Evolutionary conservation across 2,113 vertebrate species (phyloP).

Genomic region (Gyps fulvus): DNA sequence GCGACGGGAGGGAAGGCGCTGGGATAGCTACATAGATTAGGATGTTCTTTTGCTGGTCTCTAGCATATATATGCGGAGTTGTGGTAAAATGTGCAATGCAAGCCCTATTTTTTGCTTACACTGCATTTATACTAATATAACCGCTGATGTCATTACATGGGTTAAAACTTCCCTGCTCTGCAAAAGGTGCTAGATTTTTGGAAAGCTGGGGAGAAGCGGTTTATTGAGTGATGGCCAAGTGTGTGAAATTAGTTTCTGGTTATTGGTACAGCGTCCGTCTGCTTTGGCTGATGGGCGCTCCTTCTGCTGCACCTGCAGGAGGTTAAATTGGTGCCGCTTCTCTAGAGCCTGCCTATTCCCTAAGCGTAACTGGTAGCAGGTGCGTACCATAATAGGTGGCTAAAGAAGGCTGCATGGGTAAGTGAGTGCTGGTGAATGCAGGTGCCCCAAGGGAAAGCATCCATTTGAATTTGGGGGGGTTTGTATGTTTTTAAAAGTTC

Average conservation of each 20-base stretch:
- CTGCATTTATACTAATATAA: neutral
- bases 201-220: neutral
- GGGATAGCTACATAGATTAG: neutral
- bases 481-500: neutral
- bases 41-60: neutral
- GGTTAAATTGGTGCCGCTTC: neutral
- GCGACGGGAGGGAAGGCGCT: fast-evolving
- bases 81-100: neutral
- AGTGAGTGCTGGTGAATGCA: neutral
- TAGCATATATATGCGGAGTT: fast-evolving
- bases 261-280: neutral
- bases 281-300: neutral
- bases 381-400: fast-evolving
- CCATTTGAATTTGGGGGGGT: neutral
- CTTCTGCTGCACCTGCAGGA: neutral
- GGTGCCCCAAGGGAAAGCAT: neutral
- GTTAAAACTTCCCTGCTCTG: neutral
- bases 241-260: neutral
- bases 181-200: neutral
- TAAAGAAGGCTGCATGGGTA: neutral
- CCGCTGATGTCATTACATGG: fast-evolving
- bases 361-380: neutral
- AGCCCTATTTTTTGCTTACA: neutral
- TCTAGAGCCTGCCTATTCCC: neutral
- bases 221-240: neutral